A percentile compares a stretch with the other conserved stretches of the same genome.
These are phyloP conservation scores for Dromiciops gliroides DNA, from an alignment of 2,113 vertebrate species.

Conservation along the genomic window DNA sequence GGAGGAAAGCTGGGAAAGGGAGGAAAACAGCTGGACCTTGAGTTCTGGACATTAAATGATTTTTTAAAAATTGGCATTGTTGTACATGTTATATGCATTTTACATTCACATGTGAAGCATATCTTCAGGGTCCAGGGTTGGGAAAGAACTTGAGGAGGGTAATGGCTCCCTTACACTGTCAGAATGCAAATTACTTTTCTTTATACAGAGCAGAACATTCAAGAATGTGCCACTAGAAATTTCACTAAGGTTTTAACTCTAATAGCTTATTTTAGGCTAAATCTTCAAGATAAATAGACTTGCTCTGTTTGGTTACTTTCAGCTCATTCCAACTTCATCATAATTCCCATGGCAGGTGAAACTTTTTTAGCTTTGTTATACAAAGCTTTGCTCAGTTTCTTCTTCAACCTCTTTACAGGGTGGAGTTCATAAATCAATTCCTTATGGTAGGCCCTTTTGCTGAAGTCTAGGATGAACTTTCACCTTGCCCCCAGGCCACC, in stretches of 20 bases:
- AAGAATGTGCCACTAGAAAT: slow-evolving; percentile 10
- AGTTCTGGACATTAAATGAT: slow-evolving; percentile 28
- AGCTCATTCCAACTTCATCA: not conserved
- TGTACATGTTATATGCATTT: slow-evolving; percentile 15
- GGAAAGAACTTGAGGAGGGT: slow-evolving; percentile 6
- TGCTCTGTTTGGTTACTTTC: not conserved
- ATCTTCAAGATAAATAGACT: not conserved
- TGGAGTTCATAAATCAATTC: not conserved
- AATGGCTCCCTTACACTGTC: slow-evolving; percentile 12
- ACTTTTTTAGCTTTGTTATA: not conserved
- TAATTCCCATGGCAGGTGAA: not conserved
- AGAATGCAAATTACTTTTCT: slow-evolving; percentile 20
- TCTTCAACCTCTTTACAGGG: not conserved
- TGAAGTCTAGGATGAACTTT: not conserved
- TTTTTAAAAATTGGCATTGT: slow-evolving; percentile 21
- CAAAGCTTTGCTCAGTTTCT: not conserved
- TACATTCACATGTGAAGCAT: not conserved
- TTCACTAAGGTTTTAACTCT: not conserved
- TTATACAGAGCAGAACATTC: not conserved
- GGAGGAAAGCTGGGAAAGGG: not conserved
- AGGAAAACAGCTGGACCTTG: not conserved
- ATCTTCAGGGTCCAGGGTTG: slow-evolving; percentile 31
- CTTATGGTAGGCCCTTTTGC: not conserved
- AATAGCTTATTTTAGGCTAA: slow-evolving; percentile 19
- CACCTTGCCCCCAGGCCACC: not conserved